Evolutionary conservation across 2,888 invertebrate species (phyloP).

Genomic region (Apotomis betuletana): DNA sequence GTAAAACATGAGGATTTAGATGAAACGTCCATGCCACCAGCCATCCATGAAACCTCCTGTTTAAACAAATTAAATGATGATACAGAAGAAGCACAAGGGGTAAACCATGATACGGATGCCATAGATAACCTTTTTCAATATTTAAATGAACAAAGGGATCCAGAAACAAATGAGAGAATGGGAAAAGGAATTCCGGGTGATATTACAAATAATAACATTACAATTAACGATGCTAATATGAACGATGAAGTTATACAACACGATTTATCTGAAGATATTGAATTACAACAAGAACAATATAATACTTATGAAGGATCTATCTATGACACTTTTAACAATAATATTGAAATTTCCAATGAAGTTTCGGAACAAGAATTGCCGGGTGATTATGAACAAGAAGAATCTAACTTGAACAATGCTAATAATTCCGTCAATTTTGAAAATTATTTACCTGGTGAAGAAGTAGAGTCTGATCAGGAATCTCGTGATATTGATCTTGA

Average conservation of each 20-base stretch:
- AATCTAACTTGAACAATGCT: background rate
- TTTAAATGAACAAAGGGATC: constrained; percentile 20
- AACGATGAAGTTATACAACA: background rate
- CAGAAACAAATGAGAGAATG: background rate
- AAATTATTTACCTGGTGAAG: background rate
- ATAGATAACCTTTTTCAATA: constrained; percentile 22
- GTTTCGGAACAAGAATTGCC: background rate
- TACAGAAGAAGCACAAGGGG: background rate
- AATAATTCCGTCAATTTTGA: background rate
- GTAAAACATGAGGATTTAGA: background rate
- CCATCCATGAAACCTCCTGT: background rate
- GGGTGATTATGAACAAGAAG: background rate
- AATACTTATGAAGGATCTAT: constrained; percentile 10
- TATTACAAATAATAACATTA: background rate
- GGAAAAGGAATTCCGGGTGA: background rate
- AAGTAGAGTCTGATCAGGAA: background rate
- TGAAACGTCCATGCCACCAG: no score
- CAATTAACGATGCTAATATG: background rate
- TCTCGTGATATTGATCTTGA: background rate
- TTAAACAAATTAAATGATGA: background rate
- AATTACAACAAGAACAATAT: constrained; percentile 1
- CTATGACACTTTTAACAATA: constrained; percentile 28
- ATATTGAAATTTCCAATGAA: background rate
- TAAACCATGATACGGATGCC: background rate
- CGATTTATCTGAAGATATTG: background rate